phyloP scores from a whole-genome alignment of 2,797 vertebrate species.

The Mareca strepera region DNA sequence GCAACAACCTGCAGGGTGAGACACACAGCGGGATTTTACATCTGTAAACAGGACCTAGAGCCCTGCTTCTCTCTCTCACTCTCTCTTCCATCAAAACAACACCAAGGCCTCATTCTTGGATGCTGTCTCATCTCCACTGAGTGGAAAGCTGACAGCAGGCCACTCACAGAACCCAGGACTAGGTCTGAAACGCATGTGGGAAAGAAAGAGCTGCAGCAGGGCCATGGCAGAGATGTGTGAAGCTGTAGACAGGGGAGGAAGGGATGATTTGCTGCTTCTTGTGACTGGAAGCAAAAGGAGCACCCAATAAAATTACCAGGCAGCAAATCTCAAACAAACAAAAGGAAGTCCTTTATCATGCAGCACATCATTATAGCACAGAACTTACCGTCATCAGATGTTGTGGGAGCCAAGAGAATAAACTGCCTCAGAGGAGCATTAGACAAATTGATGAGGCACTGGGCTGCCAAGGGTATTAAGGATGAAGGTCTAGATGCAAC shows the following conservation, averaged over 20 bases:
- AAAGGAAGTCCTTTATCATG: background rate
- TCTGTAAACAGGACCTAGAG: constrained; percentile 28
- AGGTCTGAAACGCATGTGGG: fast-evolving
- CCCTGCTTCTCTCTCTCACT: background rate
- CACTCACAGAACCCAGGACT: fast-evolving
- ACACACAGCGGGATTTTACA: background rate
- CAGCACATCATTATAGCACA: background rate
- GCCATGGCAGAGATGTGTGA: background rate
- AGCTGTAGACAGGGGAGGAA: background rate
- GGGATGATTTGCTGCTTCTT: background rate
- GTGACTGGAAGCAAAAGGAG: background rate
- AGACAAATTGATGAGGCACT: background rate
- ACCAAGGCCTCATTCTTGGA: background rate
- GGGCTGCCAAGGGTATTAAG: background rate
- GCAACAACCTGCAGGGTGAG: background rate
- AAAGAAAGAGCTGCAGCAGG: background rate
- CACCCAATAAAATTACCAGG: background rate
- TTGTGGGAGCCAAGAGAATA: background rate
- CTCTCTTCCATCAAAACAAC: background rate
- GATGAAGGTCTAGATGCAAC: background rate
- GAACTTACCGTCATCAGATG: background rate
- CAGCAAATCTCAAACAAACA: background rate
- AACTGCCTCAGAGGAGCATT: too few species aligned
- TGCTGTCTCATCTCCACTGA: fast-evolving
- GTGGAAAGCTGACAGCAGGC: background rate